Base-by-base conservation (phyloP, 64 coral and sea anemone species). In the Montipora capricornis region DNA sequence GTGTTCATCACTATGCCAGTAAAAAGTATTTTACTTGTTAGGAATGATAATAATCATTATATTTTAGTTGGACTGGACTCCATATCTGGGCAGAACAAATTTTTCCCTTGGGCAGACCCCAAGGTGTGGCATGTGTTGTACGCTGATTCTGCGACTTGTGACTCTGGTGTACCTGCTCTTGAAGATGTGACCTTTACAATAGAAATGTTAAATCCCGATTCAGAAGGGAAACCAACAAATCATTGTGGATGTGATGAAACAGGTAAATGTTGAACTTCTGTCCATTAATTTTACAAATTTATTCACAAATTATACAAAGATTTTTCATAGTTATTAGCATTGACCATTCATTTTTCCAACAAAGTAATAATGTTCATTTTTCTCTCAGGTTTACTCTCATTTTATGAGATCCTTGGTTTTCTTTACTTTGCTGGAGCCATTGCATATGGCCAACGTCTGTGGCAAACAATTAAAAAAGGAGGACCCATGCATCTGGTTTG, bases 401-500 rank as follows among this genome's bases (percentile, higher is more conserved):
- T 98, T 73, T 98, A 94, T 80, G 95, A 98, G 77, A 10, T 98
- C 22, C 73, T 98, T 13, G 93, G 87, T 29, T 96, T 98, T 73
- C 77, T 98, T n/a, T 94, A 96, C 50, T 98, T 98, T 96, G 95
- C 95, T 47, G 83, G 84, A 69, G 92, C 77, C 14, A 89, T 96
- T 46, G 90, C 95, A 47, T 98, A 96, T 92, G 97, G 97, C 17
- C 97, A 98, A 20, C 93, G 97, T 68, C 85, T 98, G 4, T 98
- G 97, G 97, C 97, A 96, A 49, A 98, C 97, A 74, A 90, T 98
- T 22, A 83, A 94, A 44, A 98, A 98, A 76, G 97, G 97, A 88
- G 97, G 97, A 13, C 97, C 97, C 66, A 98, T 98, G 97, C 94
- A 98, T 68, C 78, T 96, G 80, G 97, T 98, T 95, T 90, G 70